Evolutionary conservation across 2,888 invertebrate species (phyloP).

Genomic region (Tridacna crocea): DNA sequence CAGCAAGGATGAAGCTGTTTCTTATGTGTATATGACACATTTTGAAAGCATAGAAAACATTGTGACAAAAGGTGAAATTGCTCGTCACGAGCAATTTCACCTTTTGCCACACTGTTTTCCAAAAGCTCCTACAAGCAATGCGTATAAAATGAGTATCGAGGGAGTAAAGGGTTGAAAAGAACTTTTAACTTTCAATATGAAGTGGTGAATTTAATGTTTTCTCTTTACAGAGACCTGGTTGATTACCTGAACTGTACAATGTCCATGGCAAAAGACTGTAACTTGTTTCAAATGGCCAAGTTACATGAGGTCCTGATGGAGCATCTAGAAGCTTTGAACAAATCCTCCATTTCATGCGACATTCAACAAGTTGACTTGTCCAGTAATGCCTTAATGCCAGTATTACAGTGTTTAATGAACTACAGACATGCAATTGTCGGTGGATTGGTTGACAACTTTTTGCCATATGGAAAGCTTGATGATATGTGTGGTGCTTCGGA

Average conservation of each 20-base stretch:
- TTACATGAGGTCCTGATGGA: conserved; percentile 19
- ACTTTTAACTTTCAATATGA: no score
- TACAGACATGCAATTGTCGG: conserved; percentile 12
- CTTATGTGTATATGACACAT: no score
- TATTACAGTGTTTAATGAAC: conserved; percentile 11
- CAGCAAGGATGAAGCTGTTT: no score
- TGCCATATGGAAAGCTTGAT: background rate
- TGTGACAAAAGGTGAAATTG: no score
- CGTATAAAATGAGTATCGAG: no score
- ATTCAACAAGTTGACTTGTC: background rate
- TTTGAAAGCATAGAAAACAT: no score
- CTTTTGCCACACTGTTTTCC: no score
- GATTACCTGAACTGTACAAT: conserved; percentile 19
- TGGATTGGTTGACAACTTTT: conserved; percentile 9
- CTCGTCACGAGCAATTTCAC: no score
- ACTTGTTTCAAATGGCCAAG: conserved; percentile 10
- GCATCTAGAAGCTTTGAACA: background rate
- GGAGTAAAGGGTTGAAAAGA: no score
- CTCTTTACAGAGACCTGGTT: conserved; percentile 35
- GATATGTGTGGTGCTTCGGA: conserved; percentile 33
- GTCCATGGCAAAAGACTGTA: conserved; percentile 33
- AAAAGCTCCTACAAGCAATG: no score
- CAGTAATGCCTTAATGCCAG: background rate
- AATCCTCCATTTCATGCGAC: background rate
- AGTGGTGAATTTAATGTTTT: background rate